Conservation (phyloP, 2,888 invertebrate species). For the Phorcus lineatus region DNA sequence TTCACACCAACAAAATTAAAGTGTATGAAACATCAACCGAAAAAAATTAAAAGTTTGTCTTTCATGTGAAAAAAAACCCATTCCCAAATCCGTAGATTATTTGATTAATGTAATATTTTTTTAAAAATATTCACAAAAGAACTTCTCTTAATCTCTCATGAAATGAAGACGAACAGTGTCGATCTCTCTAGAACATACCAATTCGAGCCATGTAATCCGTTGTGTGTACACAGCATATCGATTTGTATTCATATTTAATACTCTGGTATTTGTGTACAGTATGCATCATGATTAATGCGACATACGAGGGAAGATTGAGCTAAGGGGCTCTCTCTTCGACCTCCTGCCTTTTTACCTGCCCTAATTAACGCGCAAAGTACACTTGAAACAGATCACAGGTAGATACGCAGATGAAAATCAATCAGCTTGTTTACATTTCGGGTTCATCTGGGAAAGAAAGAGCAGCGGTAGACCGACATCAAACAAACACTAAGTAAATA, state of each 20-base stretch:
- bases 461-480: background rate
- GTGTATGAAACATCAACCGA: too few relatives aligned
- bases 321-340: background rate
- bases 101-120: too few relatives aligned
- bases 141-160: too few relatives aligned
- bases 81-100: too few relatives aligned
- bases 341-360: background rate
- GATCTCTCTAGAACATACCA: too few relatives aligned
- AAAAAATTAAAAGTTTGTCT: too few relatives aligned
- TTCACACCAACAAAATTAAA: too few relatives aligned
- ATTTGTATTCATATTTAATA: slow-evolving; percentile 3
- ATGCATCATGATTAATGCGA: background rate
- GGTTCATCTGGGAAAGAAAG: background rate
- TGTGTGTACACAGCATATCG: background rate
- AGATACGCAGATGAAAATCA: slow-evolving; percentile 8
- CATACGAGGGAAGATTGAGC: background rate
- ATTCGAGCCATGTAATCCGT: too few relatives aligned
- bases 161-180: too few relatives aligned
- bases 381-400: background rate
- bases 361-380: background rate
- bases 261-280: background rate
- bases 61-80: too few relatives aligned
- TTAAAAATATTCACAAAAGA: too few relatives aligned
- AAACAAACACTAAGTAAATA: background rate
- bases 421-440: background rate